phyloP scores from a whole-genome alignment of 2,797 vertebrate species.

The Triplophysa yarkandensis region DNA sequence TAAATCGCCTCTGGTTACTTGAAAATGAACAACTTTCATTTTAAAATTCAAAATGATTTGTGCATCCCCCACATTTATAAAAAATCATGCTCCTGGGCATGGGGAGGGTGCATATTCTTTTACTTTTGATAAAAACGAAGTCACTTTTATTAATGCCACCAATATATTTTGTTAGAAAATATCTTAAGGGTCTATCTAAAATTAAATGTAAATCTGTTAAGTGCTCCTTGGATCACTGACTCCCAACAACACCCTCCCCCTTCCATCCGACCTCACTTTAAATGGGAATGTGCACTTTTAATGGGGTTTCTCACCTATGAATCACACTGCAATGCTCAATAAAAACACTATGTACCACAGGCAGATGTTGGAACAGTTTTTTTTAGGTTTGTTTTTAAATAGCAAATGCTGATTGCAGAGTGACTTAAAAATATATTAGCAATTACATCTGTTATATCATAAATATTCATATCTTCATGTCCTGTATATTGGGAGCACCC shows the following conservation, averaged over 20 bases:
- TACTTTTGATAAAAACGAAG: constrained; percentile 76
- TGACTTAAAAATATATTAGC: not conserved
- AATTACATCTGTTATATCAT: not conserved
- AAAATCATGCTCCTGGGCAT: constrained; percentile 76
- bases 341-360: constrained; percentile 5
- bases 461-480: too few species aligned
- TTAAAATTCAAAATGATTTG: constrained; percentile 85
- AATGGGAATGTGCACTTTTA: constrained; percentile 44
- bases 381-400: not conserved
- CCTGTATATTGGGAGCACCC: too few species aligned
- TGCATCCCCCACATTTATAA: constrained; percentile 82
- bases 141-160: constrained; percentile 78
- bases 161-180: constrained; percentile 79
- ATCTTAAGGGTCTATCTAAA: constrained; percentile 81
- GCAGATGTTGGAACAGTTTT: not conserved
- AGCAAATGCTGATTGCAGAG: not conserved
- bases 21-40: constrained; percentile 82
- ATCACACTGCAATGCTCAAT: constrained; percentile 36
- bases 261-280: constrained; percentile 49
- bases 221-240: constrained; percentile 78
- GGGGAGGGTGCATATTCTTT: constrained; percentile 75
- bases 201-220: constrained; percentile 83
- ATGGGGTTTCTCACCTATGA: constrained; percentile 58
- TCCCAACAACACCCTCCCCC: constrained; percentile 49
- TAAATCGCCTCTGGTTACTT: constrained; percentile 72